Percentiles rank a stretch among this genome's conserved stretches.
These are phyloP conservation scores for Phylloscopus trochiloides DNA, from an alignment of 2,113 vertebrate genomes.

Conservation along the genomic window DNA sequence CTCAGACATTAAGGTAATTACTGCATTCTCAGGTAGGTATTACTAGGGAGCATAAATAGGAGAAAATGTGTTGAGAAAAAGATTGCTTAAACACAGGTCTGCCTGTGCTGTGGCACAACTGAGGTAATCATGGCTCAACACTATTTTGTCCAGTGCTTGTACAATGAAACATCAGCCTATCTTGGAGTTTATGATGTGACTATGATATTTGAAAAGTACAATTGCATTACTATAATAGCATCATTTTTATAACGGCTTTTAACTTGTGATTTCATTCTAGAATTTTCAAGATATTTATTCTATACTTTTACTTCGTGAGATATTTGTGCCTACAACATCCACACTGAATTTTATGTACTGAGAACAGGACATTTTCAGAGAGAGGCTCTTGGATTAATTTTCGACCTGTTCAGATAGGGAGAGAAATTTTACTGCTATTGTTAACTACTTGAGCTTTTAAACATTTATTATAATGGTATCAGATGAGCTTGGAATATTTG, in stretches of 20 bases:
- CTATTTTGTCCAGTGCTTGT: not conserved
- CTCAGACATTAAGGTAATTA: not conserved
- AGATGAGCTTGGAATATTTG: not conserved
- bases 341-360: not conserved
- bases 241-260: conserved; percentile 4
- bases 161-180: not conserved
- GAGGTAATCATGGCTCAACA: not conserved
- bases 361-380: not conserved
- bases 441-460: not conserved
- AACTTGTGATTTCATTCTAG: not conserved
- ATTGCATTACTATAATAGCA: not conserved
- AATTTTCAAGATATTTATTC: not conserved
- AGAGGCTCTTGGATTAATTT: not conserved
- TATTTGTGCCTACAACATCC: not conserved
- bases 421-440: not conserved
- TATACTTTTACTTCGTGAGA: not conserved
- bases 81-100: not conserved
- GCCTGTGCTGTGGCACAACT: not conserved
- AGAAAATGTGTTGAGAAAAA: not conserved
- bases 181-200: not conserved
- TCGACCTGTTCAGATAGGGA: not conserved
- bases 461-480: not conserved
- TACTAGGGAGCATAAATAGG: not conserved
- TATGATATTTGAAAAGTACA: not conserved
- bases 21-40: not conserved